These are phyloP conservation scores for Listrodromus nycthemerus DNA, from an alignment of 2,888 invertebrate species.

Conservation along the genomic window DNA sequence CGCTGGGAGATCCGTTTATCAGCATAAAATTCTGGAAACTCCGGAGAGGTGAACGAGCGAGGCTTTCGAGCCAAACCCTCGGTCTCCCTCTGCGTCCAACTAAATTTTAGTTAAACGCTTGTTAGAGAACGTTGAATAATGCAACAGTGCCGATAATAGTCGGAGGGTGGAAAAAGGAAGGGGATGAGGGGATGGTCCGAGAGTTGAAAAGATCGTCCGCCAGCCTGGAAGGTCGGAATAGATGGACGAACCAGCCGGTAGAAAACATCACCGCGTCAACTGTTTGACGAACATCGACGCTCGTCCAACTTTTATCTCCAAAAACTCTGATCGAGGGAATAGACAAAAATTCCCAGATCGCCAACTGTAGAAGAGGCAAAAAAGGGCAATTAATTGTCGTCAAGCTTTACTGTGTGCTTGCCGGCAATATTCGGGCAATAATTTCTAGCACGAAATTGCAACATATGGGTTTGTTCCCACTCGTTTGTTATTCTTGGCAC, in stretches of 20 bases:
- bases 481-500: too few relatives aligned
- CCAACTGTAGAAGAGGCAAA: too few relatives aligned
- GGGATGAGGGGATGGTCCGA: background rate
- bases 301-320: slow-evolving; percentile 17
- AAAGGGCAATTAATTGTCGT: too few relatives aligned
- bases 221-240: slow-evolving; percentile 12
- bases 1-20: slow-evolving; percentile 21
- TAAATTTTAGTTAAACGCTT: slow-evolving; percentile 70
- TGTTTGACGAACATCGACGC: slow-evolving; percentile 25
- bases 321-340: background rate
- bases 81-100: slow-evolving; percentile 23
- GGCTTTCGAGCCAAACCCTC: background rate
- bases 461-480: too few relatives aligned
- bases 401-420: too few relatives aligned
- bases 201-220: slow-evolving; percentile 4
- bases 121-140: slow-evolving; percentile 72
- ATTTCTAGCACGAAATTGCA: too few relatives aligned
- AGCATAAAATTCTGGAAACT: slow-evolving; percentile 37
- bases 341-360: too few relatives aligned
- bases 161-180: slow-evolving; percentile 1
- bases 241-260: background rate
- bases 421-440: too few relatives aligned
- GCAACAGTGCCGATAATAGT: slow-evolving; percentile 68
- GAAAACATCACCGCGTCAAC: slow-evolving; percentile 12
- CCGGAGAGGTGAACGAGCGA: background rate